Conservation (phyloP, 2,888 invertebrate genomes). For the Druceiella hillmani region DNA sequence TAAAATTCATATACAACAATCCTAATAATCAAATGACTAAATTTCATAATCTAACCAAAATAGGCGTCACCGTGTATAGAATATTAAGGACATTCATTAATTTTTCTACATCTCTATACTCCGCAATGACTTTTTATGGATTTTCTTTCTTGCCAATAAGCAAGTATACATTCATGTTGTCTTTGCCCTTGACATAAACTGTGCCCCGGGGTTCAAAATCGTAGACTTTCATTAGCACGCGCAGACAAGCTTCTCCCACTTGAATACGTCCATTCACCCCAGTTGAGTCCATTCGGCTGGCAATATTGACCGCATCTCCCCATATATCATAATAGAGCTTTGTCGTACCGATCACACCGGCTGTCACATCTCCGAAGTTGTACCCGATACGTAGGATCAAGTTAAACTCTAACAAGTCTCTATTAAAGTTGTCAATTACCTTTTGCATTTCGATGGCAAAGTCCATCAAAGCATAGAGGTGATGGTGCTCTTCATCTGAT, state of each 20-base stretch:
- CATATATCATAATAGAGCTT: slow-evolving; percentile 97
- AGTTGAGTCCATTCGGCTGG: slow-evolving; percentile 95
- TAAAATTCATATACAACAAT: too few species aligned
- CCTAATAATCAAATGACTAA: too few species aligned
- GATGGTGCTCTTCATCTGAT: slow-evolving; percentile 66
- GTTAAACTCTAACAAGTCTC: slow-evolving; percentile 86
- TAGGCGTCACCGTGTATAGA: too few species aligned
- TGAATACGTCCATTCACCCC: slow-evolving; percentile 84
- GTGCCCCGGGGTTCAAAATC: slow-evolving; percentile 89
- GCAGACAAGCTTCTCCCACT: slow-evolving; percentile 70
- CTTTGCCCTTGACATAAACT: slow-evolving; percentile 95
- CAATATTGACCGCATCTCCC: slow-evolving; percentile 98
- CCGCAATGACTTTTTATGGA: too few species aligned
- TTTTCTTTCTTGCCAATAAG: slow-evolving; percentile 50
- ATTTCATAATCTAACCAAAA: too few species aligned
- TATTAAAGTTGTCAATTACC: slow-evolving; percentile 82
- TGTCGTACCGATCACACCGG: slow-evolving; percentile 93
- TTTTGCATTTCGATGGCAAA: slow-evolving; percentile 90
- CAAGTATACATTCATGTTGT: slow-evolving; percentile 88
- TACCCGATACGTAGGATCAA: slow-evolving; percentile 82
- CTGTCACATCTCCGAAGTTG: slow-evolving; percentile 93
- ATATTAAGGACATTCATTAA: too few species aligned
- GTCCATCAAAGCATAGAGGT: slow-evolving; percentile 85
- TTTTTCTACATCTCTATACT: too few species aligned
- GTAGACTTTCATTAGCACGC: slow-evolving; percentile 66